phyloP scores from a whole-genome alignment of 2,888 invertebrate species.

The Ochropacha duplaris region DNA sequence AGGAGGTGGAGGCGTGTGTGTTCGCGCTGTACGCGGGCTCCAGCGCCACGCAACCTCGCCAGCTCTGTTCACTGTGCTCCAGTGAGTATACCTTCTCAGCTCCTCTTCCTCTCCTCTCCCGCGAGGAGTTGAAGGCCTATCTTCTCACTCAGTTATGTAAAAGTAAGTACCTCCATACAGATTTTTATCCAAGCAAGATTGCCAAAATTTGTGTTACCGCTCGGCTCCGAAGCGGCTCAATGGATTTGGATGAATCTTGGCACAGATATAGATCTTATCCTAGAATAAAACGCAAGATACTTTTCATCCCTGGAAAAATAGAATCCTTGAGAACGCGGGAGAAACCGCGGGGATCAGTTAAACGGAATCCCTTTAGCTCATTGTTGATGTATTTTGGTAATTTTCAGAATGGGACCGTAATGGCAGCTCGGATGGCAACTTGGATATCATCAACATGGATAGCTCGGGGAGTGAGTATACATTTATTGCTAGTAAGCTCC shows the following conservation, averaged over 20 bases:
- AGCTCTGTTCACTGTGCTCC: constrained; percentile 15
- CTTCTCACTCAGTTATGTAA: not conserved
- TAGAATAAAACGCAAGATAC: not conserved
- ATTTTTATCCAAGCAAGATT: too few relatives aligned
- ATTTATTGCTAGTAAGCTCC: not conserved
- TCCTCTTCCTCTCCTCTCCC: not conserved
- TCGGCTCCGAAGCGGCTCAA: too few relatives aligned
- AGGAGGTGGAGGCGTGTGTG: constrained; percentile 48
- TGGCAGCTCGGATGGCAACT: constrained; percentile 41
- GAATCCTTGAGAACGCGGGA: too few relatives aligned
- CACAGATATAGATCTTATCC: too few relatives aligned
- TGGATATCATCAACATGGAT: constrained; percentile 65
- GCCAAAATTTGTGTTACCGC: too few relatives aligned
- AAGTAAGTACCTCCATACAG: too few relatives aligned
- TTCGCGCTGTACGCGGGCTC: constrained; percentile 55
- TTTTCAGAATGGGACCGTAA: constrained; percentile 60
- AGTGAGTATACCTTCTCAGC: not conserved
- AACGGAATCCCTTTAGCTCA: too few relatives aligned
- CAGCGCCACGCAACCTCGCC: constrained; percentile 10
- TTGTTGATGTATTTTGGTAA: not conserved
- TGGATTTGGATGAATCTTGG: too few relatives aligned
- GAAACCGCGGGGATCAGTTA: too few relatives aligned
- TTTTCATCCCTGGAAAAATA: too few relatives aligned
- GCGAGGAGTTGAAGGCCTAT: too few relatives aligned
- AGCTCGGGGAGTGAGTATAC: constrained; percentile 51